phyloP scores from a whole-genome alignment of 2,113 vertebrate genomes.

The Limanda limanda region DNA sequence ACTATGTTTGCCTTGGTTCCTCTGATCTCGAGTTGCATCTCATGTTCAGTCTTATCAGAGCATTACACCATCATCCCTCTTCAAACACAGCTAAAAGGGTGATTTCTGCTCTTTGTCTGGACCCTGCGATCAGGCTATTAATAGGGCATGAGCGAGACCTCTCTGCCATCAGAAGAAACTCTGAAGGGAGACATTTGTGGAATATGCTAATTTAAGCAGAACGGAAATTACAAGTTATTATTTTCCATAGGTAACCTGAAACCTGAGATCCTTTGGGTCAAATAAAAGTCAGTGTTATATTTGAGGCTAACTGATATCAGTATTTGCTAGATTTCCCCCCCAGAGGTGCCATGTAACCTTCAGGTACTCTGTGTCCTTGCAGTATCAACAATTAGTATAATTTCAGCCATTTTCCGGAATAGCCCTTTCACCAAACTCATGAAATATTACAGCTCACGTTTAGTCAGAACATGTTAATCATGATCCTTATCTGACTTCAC shows the following conservation, averaged over 20 bases:
- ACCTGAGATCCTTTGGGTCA: background rate
- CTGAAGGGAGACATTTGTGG: constrained; percentile 12
- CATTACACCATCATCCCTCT: constrained; percentile 22
- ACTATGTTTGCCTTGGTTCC: background rate
- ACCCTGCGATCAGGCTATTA: constrained; percentile 33
- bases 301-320: background rate
- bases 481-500: background rate
- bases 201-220: background rate
- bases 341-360: background rate
- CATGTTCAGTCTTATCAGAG: background rate
- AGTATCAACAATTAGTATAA: background rate
- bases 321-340: background rate
- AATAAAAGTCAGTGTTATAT: background rate
- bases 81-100: constrained; percentile 28
- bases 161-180: constrained; percentile 11
- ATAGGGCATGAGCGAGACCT: constrained; percentile 27
- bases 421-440: too few relatives aligned
- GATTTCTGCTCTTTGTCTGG: constrained; percentile 38
- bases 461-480: background rate
- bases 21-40: constrained; percentile 4
- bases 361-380: background rate
- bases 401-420: background rate
- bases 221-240: background rate
- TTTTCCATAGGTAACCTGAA: background rate
- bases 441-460: too few relatives aligned